These are phyloP conservation scores for Halictus rubicundus DNA, from an alignment of 1,140 invertebrate genomes.

Conservation along the genomic window DNA sequence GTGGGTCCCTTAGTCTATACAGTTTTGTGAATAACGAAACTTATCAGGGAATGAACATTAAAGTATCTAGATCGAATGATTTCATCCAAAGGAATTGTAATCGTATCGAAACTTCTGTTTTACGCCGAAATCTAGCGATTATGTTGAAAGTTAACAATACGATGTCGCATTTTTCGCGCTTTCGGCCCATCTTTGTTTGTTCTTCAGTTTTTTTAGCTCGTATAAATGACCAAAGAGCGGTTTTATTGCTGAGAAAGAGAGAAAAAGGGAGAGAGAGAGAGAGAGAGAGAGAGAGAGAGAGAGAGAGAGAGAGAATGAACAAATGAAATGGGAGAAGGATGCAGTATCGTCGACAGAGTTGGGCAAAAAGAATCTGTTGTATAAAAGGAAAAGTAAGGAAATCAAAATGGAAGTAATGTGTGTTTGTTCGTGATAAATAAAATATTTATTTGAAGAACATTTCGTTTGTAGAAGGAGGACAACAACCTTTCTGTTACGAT, in stretches of 20 bases:
- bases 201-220: background rate
- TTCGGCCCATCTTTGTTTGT: background rate
- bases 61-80: background rate
- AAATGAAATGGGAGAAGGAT: background rate
- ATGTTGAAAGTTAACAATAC: background rate
- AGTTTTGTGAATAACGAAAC: background rate
- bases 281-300: background rate
- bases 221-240: slow-evolving; percentile 30
- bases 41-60: background rate
- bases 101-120: background rate
- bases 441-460: background rate
- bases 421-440: slow-evolving; percentile 9
- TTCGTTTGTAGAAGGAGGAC: background rate
- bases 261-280: background rate
- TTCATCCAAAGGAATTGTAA: background rate
- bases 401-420: background rate
- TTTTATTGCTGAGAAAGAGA: slow-evolving; percentile 7
- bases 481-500: background rate
- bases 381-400: background rate
- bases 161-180: background rate
- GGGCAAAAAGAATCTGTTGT: background rate
- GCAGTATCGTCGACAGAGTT: slow-evolving; percentile 13
- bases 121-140: background rate
- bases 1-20: too few species aligned
- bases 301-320: background rate